Conservation (phyloP, 37 sponge, comb jelly and placozoan species). For the Eunapius fragilis region DNA sequence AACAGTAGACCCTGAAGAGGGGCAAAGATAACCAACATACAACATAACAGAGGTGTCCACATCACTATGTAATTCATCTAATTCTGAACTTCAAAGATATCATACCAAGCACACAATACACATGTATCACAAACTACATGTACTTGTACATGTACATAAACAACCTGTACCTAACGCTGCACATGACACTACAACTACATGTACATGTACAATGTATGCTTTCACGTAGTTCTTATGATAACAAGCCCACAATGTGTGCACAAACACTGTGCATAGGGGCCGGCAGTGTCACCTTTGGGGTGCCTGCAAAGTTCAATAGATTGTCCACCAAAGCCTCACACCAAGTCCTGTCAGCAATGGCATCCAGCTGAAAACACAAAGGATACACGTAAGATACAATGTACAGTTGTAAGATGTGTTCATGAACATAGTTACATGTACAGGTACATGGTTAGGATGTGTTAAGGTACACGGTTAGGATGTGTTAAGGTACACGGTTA, state of each 20-base stretch:
- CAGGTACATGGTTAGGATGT: background rate
- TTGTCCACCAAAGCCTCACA: slow-evolving; percentile 72
- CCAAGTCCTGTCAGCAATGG: background rate
- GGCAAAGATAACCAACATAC: no score
- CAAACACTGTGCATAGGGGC: background rate
- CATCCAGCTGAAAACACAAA: background rate
- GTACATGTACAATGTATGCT: no score
- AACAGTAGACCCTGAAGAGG: slow-evolving; percentile 66
- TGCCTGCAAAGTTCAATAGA: slow-evolving; percentile 86
- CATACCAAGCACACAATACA: no score
- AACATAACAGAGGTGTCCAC: no score
- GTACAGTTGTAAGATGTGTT: background rate
- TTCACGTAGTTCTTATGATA: no score
- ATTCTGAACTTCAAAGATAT: no score
- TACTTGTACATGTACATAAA: background rate
- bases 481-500: no score
- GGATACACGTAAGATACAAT: background rate
- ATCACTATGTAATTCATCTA: no score
- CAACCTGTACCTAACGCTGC: background rate
- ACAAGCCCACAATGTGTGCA: no score
- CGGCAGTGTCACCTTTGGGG: slow-evolving; percentile 68
- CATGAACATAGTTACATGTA: background rate
- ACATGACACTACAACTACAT: no score
- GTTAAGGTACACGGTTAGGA: no score
- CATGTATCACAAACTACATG: background rate